These are phyloP conservation scores for Sesia bembeciformis DNA, from an alignment of 2,888 invertebrate species.

Conservation along the genomic window DNA sequence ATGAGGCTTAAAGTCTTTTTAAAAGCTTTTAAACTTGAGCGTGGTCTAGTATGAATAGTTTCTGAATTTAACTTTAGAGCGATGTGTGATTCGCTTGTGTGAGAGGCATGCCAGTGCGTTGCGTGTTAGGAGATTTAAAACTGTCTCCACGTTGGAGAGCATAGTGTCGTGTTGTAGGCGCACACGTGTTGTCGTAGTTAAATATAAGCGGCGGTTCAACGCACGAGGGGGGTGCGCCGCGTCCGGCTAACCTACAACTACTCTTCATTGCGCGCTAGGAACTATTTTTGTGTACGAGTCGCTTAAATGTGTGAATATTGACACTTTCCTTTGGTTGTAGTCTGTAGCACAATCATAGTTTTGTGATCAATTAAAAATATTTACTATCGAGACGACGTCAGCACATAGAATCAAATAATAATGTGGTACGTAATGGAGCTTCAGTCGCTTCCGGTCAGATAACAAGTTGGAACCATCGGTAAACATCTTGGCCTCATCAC, in stretches of 20 bases:
- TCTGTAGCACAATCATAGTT: no score
- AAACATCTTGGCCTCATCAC: no score
- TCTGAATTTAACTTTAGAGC: slow-evolving; percentile 7
- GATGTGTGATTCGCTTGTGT: neutral
- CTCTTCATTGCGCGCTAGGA: slow-evolving; percentile 13
- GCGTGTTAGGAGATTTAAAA: slow-evolving; percentile 33
- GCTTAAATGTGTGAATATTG: no score
- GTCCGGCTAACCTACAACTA: slow-evolving; percentile 57
- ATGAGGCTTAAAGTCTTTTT: slow-evolving; percentile 25
- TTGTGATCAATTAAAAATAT: no score
- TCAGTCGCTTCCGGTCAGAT: no score
- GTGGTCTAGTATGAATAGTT: slow-evolving; percentile 23
- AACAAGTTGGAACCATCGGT: no score
- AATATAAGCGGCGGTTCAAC: slow-evolving; percentile 70
- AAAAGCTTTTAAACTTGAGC: slow-evolving; percentile 18
- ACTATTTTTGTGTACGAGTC: neutral
- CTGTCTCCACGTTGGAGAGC: slow-evolving; percentile 41
- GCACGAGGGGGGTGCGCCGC: slow-evolving; percentile 50
- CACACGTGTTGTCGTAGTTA: slow-evolving; percentile 68
- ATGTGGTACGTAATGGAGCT: no score
- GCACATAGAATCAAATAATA: no score
- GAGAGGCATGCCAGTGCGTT: slow-evolving; percentile 12
- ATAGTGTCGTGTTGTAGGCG: slow-evolving; percentile 34
- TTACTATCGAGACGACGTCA: no score
- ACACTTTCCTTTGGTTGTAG: no score